Evolutionary conservation across 2,113 vertebrate genomes (phyloP), one percentile per base, ranked within the genome.

Genomic region (Bufo gargarizans): DNA sequence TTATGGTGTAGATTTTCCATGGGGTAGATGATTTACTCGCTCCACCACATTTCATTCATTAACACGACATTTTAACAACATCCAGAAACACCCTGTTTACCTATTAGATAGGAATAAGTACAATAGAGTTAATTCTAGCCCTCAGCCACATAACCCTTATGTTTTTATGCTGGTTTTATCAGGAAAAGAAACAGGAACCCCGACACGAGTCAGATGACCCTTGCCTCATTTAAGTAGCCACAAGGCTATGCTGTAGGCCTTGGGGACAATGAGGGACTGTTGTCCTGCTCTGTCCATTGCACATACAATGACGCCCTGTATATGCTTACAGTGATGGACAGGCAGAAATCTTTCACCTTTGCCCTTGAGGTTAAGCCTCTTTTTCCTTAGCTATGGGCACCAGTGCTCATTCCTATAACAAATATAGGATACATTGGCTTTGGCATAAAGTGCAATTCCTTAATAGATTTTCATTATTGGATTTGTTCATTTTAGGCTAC

Each of bases 291-390:
- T 76, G 90, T 91, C 92, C 91, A 92, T 79, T 86, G 67, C 72
- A 81, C 55, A 91, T 90, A 93, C 93, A 94, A 92, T 91, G 92
- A 90, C 93, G 91, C 89, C 90, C 90, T 78, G 91, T 1, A 89
- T 93, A 91, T 88, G 79, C 84, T 91, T 90, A 76, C 90, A 90
- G 85, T 88, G 91, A 90, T 72, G 89, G 91, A 93, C 91, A 92
- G 89, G 89, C 88, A 93, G 92, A 94, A 92, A 90, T 92, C 91
- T 69, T 19, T 95, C 94, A 96, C 94, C 94, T 95, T 94, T 95
- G 93, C 93, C 94, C 92, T 84, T 82, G 90, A 92, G 91, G 92
- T 88, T 90, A 90, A 92, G 90, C 91, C 91, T 92, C 91, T 92
- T 93, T 74, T 93, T 90, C 93, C 92, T 92, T 83, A 88, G 93